Conservation (phyloP, 2,888 invertebrate genomes). For the Macaria notata region DNA sequence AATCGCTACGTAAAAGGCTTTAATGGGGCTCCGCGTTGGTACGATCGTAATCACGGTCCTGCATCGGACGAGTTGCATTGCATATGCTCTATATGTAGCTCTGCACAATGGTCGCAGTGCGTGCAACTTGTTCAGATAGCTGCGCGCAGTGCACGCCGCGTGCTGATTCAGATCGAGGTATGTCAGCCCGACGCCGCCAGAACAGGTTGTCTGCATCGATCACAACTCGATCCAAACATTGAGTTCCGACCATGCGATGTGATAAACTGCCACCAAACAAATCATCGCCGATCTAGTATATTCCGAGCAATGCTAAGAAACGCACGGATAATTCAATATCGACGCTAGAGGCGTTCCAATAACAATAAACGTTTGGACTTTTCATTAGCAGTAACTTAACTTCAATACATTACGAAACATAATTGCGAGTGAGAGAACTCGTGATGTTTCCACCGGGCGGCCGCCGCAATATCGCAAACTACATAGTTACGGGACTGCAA, state of each 20-base stretch:
- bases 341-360: slow-evolving; percentile 53
- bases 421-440: slow-evolving; percentile 42
- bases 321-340: slow-evolving; percentile 44
- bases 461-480: slow-evolving; percentile 31
- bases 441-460: slow-evolving; percentile 41
- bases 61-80: slow-evolving; percentile 4
- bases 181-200: slow-evolving; percentile 50
- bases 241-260: slow-evolving; percentile 11
- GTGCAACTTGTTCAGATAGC: slow-evolving; percentile 55
- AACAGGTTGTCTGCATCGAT: slow-evolving; percentile 44
- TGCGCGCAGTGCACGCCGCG: slow-evolving; percentile 61
- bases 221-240: slow-evolving; percentile 56
- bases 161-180: slow-evolving; percentile 74
- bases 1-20: slow-evolving; percentile 65
- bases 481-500: slow-evolving; percentile 35
- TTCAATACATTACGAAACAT: slow-evolving; percentile 47
- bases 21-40: slow-evolving; percentile 59
- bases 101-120: slow-evolving; percentile 31
- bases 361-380: slow-evolving; percentile 61
- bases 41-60: slow-evolving; percentile 54
- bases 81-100: too few species aligned
- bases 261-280: slow-evolving; percentile 14
- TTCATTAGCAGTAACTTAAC: slow-evolving; percentile 74
- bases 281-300: slow-evolving; percentile 19
- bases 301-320: slow-evolving; percentile 25